Percentiles rank a stretch among this genome's conserved stretches.
phyloP scores from a whole-genome alignment of 1,140 invertebrate species.

The Nixonia krombeini region DNA sequence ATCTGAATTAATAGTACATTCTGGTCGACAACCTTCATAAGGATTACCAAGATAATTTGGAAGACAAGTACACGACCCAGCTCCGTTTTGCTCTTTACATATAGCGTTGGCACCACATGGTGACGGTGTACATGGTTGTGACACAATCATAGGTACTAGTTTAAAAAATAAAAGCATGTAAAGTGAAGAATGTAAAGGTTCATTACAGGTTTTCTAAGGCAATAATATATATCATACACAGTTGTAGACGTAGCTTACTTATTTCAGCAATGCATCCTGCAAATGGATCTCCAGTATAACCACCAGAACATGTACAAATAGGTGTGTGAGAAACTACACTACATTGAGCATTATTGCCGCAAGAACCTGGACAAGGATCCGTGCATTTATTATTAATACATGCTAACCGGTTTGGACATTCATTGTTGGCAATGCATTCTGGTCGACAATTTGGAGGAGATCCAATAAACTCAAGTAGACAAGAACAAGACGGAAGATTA shows the following conservation, averaged over 20 bases:
- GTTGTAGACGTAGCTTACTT: slow-evolving; percentile 76
- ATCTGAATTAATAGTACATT: slow-evolving; percentile 56
- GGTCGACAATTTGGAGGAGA: slow-evolving; percentile 77
- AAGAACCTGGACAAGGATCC: slow-evolving; percentile 79
- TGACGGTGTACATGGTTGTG: slow-evolving; percentile 65
- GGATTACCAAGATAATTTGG: slow-evolving; percentile 70
- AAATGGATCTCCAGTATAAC: slow-evolving; percentile 79
- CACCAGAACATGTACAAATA: slow-evolving; percentile 77
- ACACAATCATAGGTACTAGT: slow-evolving; percentile 45
- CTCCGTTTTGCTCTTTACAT: slow-evolving; percentile 59
- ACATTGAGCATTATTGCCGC: slow-evolving; percentile 79
- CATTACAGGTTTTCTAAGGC: not conserved
- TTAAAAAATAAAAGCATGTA: slow-evolving; percentile 13
- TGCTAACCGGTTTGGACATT: too few relatives aligned
- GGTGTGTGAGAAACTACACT: slow-evolving; percentile 80
- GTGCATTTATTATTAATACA: slow-evolving; percentile 81
- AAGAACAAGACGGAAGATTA: slow-evolving; percentile 69
- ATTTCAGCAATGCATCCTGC: slow-evolving; percentile 74
- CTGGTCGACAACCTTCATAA: slow-evolving; percentile 69
- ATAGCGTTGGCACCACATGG: slow-evolving; percentile 72
- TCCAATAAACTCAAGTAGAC: slow-evolving; percentile 76
- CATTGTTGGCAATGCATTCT: slow-evolving; percentile 77
- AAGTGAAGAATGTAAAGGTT: not conserved
- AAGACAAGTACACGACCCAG: slow-evolving; percentile 37
- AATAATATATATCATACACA: slow-evolving; percentile 25